Conservation (phyloP, 2,888 invertebrate species). For the Tethea ocularis region DNA sequence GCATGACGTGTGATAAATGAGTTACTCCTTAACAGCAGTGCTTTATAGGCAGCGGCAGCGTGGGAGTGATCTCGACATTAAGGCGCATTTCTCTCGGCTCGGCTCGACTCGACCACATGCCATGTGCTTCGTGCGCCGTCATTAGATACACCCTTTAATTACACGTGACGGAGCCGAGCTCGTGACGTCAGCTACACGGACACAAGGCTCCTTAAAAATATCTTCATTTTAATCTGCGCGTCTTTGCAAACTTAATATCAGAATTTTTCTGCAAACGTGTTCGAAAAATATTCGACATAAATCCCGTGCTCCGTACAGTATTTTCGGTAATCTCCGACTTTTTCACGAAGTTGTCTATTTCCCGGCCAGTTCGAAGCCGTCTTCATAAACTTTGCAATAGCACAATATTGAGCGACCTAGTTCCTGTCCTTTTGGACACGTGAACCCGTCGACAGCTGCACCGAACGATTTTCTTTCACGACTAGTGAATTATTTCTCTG, state of each 20-base stretch:
- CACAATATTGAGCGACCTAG: conserved; percentile 47
- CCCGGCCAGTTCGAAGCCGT: conserved; percentile 32
- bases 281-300: too few relatives aligned
- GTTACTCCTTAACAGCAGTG: too few relatives aligned
- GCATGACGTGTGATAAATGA: too few relatives aligned
- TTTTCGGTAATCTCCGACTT: neutral
- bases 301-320: neutral
- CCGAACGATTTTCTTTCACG: neutral
- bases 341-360: neutral
- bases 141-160: conserved; percentile 6
- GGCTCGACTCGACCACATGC: neutral
- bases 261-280: too few relatives aligned
- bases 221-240: too few relatives aligned
- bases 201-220: too few relatives aligned
- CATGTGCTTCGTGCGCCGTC: neutral
- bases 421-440: conserved; percentile 29
- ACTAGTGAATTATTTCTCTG: neutral
- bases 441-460: conserved; percentile 9
- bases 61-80: too few relatives aligned
- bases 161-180: neutral
- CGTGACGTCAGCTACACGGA: neutral
- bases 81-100: too few relatives aligned
- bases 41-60: too few relatives aligned
- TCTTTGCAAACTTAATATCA: too few relatives aligned
- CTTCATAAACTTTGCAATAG: conserved; percentile 48